Evolutionary conservation across 2,888 invertebrate species (phyloP), one percentile per base, ranked within the genome.

Genomic region (Agrochola lota): DNA sequence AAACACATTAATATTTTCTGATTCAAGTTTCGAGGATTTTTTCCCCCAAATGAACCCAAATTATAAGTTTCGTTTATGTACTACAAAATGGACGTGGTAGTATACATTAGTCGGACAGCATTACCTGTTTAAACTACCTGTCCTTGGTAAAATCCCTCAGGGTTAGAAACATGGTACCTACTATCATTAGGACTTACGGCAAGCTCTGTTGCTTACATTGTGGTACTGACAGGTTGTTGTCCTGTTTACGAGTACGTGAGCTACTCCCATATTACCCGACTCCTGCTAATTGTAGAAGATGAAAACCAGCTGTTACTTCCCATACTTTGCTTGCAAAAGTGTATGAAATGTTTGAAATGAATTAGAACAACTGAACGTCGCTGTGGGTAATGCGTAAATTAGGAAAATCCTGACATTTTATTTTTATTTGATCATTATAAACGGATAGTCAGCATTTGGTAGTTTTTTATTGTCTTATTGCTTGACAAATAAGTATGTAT

Each of bases 161-260:
- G 81, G 6, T 52, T 26, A 35, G 15, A 26, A 23, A 57, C 43
- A 66, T 35, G 30, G 12, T 66, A 20, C 30, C 30, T 30, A 30
- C 49, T 52, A 72, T 11, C 26, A 70, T 73, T 78, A 70, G 49
- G 7, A 67, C 49, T 73, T 69, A 66, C 15, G 23, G 6, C 12
- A 40, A 40, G 46, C n/a, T 35, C 35, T 59, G 68, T 52, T 62
- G 4, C 23, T 57, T 57, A 78, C 67, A 70, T 57, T 43, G n/a
- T 68, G 75, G 30, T n/a, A 67, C 40, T 23, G 78, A n/a, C 60
- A 59, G 70, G 70, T 59, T 67, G 66, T 70, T 78, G 67, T 26
- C 62, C 69, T 82, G 57, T 73, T 69, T 57, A 67, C n/a, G 7
- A 57, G 49, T 35, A 12, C 17, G 15, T 64, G 26, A 57, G 40